A percentile compares a stretch with the other conserved stretches of the same genome.
phyloP scores from a whole-genome alignment of 2,113 vertebrate species.

The Entomyzon cyanotis region DNA sequence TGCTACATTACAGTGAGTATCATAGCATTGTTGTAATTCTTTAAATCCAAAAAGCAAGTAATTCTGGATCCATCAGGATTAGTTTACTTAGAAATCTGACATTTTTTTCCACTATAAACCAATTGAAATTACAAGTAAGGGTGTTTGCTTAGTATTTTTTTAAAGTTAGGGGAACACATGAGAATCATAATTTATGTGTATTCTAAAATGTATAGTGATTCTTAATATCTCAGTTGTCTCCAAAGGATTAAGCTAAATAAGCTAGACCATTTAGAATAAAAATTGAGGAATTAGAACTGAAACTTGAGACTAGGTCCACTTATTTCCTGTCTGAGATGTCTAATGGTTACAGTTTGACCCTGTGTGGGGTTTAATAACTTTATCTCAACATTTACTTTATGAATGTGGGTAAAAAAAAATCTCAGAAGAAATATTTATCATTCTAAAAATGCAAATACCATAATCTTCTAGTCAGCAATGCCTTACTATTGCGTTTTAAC shows the following conservation, averaged over 20 bases:
- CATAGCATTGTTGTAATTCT: neutral
- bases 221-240: neutral
- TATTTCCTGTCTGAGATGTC: neutral
- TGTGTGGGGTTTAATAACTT: neutral
- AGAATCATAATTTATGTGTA: neutral
- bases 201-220: neutral
- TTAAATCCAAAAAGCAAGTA: neutral
- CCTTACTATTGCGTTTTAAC: neutral
- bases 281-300: neutral
- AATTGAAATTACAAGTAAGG: neutral
- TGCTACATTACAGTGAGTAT: neutral
- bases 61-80: neutral
- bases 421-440: neutral
- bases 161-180: neutral
- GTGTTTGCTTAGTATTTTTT: neutral
- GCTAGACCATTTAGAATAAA: neutral
- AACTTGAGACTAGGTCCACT: neutral
- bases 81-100: neutral
- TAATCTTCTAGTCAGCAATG: neutral
- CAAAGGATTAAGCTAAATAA: neutral
- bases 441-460: neutral
- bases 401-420: neutral
- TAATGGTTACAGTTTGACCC: neutral
- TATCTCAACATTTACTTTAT: neutral
- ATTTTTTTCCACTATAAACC: neutral